Percentiles rank a stretch among this genome's conserved stretches.
Evolutionary conservation across 1,140 invertebrate genomes (phyloP).

Genomic region (Cherax destructor): DNA sequence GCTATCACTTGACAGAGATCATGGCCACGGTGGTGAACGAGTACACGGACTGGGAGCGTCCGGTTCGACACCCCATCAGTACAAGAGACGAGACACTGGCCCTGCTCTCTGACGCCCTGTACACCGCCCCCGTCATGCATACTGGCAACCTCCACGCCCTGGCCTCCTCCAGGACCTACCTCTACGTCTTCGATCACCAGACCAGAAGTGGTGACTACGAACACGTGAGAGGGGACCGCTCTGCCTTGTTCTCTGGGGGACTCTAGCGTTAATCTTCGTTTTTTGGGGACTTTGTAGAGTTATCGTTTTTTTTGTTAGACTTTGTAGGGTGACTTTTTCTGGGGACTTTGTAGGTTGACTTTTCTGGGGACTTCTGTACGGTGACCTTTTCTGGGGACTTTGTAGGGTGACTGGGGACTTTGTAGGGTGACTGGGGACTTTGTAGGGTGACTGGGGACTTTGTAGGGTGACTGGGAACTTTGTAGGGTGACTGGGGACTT

Average conservation of each 20-base stretch:
- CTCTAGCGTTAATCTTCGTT: not conserved
- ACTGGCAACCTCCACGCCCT: slow-evolving; percentile 95
- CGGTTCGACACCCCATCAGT: slow-evolving; percentile 93
- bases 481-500: no score
- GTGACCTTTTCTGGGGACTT: no score
- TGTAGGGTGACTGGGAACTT: no score
- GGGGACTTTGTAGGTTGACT: no score
- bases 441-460: no score
- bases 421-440: no score
- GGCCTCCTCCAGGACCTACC: slow-evolving; percentile 81
- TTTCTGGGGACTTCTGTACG: no score
- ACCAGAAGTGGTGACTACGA: slow-evolving; percentile 93
- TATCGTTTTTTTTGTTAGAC: not conserved
- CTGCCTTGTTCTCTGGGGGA: not conserved
- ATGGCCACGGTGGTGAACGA: slow-evolving; percentile 88
- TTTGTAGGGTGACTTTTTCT: no score
- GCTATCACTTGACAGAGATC: slow-evolving; percentile 79
- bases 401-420: not conserved
- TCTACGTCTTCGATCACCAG: slow-evolving; percentile 96
- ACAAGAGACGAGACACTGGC: slow-evolving; percentile 95
- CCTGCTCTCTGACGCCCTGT: slow-evolving; percentile 91
- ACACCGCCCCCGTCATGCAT: slow-evolving; percentile 93
- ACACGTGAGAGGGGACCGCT: slow-evolving; percentile 80
- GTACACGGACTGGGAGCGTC: slow-evolving; percentile 97
- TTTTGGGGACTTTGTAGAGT: not conserved